Percentiles rank a stretch among this genome's conserved stretches.
Evolutionary conservation across 2,888 invertebrate species (phyloP).

Genomic region (Drosophila prostipennis): DNA sequence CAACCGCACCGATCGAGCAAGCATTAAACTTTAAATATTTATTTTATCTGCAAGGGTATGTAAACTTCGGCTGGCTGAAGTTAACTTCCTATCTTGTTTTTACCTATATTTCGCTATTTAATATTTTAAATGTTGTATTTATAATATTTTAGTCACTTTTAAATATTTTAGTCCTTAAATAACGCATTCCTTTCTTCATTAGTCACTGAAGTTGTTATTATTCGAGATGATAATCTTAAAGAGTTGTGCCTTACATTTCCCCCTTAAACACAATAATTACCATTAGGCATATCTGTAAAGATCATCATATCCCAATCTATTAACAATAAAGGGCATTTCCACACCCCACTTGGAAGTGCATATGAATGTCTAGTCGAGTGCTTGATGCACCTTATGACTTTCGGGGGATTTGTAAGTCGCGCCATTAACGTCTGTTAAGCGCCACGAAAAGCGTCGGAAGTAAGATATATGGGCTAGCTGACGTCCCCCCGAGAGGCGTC

Average conservation of each 20-base stretch:
- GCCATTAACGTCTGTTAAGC: constrained; percentile 44
- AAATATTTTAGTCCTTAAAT: not conserved
- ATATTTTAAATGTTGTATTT: no score
- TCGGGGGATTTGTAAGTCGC: constrained; percentile 40
- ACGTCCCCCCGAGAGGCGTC: constrained; percentile 57
- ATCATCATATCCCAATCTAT: not conserved
- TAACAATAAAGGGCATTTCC: not conserved
- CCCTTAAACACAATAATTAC: no score
- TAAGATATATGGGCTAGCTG: constrained; percentile 56
- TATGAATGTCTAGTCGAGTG: constrained; percentile 15
- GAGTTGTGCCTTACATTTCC: no score
- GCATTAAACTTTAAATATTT: no score
- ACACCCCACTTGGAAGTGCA: constrained; percentile 2
- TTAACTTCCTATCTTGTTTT: no score
- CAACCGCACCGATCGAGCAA: no score
- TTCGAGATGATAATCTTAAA: not conserved
- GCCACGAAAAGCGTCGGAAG: constrained; percentile 61
- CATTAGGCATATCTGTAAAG: not conserved
- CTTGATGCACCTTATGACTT: constrained; percentile 9
- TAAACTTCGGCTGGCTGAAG: no score
- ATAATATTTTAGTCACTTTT: no score
- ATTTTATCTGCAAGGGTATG: no score
- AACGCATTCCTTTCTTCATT: not conserved
- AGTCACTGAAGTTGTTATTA: not conserved
- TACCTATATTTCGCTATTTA: no score